Percentiles rank a stretch among this genome's conserved stretches.
These are phyloP conservation scores for Coranthus polyacanthus DNA, from an alignment of 2,797 vertebrate genomes.

Conservation along the genomic window DNA sequence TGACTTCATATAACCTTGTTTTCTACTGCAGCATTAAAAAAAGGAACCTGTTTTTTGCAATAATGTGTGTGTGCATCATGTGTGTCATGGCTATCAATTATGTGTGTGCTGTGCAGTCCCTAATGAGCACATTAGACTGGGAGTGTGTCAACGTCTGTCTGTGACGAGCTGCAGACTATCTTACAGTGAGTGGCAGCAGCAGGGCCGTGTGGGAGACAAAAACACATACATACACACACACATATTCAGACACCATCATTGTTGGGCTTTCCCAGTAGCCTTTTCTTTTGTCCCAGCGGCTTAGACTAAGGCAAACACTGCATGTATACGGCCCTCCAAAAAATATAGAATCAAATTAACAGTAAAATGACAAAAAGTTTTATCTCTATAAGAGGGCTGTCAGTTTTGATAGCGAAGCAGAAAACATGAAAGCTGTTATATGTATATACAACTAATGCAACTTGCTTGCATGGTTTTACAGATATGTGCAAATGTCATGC, in stretches of 20 bases:
- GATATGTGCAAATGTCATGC: neutral
- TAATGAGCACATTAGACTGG: slow-evolving; percentile 83
- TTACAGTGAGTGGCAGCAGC: slow-evolving; percentile 90
- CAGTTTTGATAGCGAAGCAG: neutral
- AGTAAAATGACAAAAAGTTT: slow-evolving; percentile 29
- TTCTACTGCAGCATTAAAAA: slow-evolving; percentile 99
- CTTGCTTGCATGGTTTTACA: neutral
- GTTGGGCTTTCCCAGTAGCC: slow-evolving; percentile 44
- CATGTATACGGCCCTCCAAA: slow-evolving; percentile 14
- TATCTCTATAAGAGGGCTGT: neutral
- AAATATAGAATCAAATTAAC: slow-evolving; percentile 13
- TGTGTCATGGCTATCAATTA: slow-evolving; percentile 81
- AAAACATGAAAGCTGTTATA: neutral
- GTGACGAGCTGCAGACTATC: slow-evolving; percentile 88
- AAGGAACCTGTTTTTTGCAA: slow-evolving; percentile 94
- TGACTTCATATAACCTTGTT: slow-evolving; percentile 99
- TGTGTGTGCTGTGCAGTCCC: slow-evolving; percentile 77
- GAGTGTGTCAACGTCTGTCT: slow-evolving; percentile 86
- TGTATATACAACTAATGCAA: neutral
- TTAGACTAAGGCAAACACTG: slow-evolving; percentile 13
- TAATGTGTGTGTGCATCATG: slow-evolving; percentile 78
- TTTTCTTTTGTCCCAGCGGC: slow-evolving; percentile 39
- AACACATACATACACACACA: slow-evolving; percentile 70
- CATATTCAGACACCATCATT: slow-evolving; percentile 56
- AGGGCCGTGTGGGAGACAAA: slow-evolving; percentile 75